phyloP scores from a whole-genome alignment of 2,888 invertebrate genomes.

The Mycalesis mineus region DNA sequence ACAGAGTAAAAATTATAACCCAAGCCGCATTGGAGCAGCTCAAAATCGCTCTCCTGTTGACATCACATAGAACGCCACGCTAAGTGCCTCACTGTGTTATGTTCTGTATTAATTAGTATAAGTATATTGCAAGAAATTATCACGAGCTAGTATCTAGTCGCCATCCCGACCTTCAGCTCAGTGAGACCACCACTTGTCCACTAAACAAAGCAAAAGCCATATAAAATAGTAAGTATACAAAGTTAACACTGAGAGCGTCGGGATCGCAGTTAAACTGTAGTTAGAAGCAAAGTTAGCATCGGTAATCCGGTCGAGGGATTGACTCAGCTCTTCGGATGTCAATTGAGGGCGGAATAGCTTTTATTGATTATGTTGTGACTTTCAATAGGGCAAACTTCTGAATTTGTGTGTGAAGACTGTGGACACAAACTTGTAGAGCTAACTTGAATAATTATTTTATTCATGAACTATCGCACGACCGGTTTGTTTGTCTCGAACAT shows the following conservation, averaged over 20 bases:
- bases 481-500: too few species aligned
- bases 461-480: background rate
- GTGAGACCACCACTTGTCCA: too few species aligned
- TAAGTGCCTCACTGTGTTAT: too few species aligned
- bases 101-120: too few species aligned
- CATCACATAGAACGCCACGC: too few species aligned
- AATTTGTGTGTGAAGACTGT: background rate
- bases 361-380: slow-evolving; percentile 7
- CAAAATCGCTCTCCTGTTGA: too few species aligned
- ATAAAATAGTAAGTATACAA: background rate
- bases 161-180: too few species aligned
- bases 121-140: too few species aligned
- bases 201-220: background rate
- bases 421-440: background rate
- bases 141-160: too few species aligned
- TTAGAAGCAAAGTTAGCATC: slow-evolving; percentile 17
- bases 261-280: slow-evolving; percentile 18
- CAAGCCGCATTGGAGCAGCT: too few species aligned
- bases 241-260: slow-evolving; percentile 3
- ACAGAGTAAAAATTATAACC: too few species aligned
- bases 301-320: slow-evolving; percentile 22
- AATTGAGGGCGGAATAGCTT: slow-evolving; percentile 16
- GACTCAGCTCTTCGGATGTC: slow-evolving; percentile 21
- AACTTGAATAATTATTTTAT: background rate
- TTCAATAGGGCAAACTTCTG: background rate